These are phyloP conservation scores for Nothobranchius kuhntae DNA, from an alignment of 2,113 vertebrate genomes.

Conservation along the genomic window DNA sequence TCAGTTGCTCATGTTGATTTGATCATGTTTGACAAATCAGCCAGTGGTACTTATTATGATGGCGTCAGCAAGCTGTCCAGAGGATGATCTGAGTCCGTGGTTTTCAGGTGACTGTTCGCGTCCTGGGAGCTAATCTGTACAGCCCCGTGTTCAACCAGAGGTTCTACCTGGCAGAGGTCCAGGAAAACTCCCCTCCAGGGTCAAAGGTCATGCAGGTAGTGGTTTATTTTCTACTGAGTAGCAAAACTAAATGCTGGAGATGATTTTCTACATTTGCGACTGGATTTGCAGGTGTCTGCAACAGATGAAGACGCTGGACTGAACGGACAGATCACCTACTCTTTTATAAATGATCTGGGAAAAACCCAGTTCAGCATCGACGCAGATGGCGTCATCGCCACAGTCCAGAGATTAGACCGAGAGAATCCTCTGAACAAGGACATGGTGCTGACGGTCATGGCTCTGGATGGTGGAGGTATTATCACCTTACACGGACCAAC, in stretches of 20 bases:
- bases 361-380: slow-evolving; percentile 89
- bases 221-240: not conserved
- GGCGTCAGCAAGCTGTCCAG: slow-evolving; percentile 3
- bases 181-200: slow-evolving; percentile 86
- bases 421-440: slow-evolving; percentile 88
- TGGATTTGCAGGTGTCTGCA: slow-evolving; percentile 79
- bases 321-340: slow-evolving; percentile 90
- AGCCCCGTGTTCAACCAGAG: slow-evolving; percentile 93
- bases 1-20: slow-evolving; percentile 13
- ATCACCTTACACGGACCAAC: not conserved
- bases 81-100: slow-evolving; percentile 12
- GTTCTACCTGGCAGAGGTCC: slow-evolving; percentile 90
- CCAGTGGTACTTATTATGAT: slow-evolving; percentile 3
- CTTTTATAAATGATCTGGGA: slow-evolving; percentile 93
- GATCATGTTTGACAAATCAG: slow-evolving; percentile 32
- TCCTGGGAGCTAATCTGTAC: slow-evolving; percentile 93
- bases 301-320: slow-evolving; percentile 91
- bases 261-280: not conserved
- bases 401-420: slow-evolving; percentile 87
- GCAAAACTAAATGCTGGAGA: not conserved
- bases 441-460: slow-evolving; percentile 89
- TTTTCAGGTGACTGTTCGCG: slow-evolving; percentile 83
- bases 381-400: slow-evolving; percentile 86
- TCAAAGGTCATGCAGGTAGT: slow-evolving; percentile 85
- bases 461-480: slow-evolving; percentile 90